These are phyloP conservation scores for Anagyrus pseudococci DNA, from an alignment of 2,888 invertebrate genomes.

Conservation along the genomic window DNA sequence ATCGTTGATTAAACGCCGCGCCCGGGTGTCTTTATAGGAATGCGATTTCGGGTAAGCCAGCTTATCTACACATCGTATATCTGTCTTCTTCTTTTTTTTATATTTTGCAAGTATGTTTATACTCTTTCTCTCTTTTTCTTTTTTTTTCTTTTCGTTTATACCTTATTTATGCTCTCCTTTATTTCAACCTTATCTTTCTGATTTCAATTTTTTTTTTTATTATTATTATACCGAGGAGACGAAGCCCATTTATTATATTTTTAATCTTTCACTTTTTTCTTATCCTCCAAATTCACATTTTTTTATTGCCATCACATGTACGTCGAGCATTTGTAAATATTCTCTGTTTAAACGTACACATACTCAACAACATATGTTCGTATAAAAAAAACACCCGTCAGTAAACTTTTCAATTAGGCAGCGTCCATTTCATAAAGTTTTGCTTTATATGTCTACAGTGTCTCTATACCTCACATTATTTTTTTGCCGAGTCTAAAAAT, in stretches of 20 bases:
- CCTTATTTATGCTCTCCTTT: background rate
- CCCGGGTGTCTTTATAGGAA: background rate
- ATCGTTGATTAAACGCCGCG: background rate
- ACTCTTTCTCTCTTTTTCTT: no score
- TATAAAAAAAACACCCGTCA: no score
- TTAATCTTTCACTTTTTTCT: background rate
- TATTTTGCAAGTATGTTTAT: no score
- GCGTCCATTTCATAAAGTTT: slow-evolving; percentile 33
- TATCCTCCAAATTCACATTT: no score
- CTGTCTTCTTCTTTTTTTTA: background rate
- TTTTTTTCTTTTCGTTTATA: background rate
- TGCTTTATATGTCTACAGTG: background rate
- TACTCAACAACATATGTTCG: no score
- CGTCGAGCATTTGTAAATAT: no score
- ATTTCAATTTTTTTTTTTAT: background rate
- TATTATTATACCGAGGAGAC: background rate
- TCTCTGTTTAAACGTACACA: no score
- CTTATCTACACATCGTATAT: slow-evolving; percentile 23
- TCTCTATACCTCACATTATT: no score
- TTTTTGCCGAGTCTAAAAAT: no score
- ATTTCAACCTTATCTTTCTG: slow-evolving; percentile 1
- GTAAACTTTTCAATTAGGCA: slow-evolving; percentile 43
- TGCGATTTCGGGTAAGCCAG: slow-evolving; percentile 25
- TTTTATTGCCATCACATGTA: no score
- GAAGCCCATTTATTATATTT: background rate